These are phyloP conservation scores for Cheilinus undulatus DNA, from an alignment of 2,113 vertebrate species.

Conservation along the genomic window DNA sequence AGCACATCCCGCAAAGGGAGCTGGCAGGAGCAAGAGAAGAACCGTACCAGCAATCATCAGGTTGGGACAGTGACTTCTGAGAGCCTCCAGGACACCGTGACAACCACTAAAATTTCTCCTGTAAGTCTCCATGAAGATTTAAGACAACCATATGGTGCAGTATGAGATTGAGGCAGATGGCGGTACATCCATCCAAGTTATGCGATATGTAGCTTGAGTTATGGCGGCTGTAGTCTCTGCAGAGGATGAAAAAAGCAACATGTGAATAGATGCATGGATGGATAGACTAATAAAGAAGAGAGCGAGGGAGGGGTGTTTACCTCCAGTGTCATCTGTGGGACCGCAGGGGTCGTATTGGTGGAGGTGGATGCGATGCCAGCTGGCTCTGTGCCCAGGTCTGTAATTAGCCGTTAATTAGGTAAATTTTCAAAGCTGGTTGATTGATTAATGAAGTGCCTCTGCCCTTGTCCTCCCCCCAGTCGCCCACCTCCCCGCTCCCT, in stretches of 20 bases:
- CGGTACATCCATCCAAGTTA: not conserved
- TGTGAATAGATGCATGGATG: conserved; percentile 26
- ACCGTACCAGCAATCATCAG: conserved; percentile 5
- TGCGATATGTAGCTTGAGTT: not conserved
- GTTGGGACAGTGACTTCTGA: conserved; percentile 36
- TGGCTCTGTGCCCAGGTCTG: conserved; percentile 74
- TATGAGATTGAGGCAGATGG: conserved; percentile 24
- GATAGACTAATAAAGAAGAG: conserved; percentile 50
- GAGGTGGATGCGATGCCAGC: conserved; percentile 63
- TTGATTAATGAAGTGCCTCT: conserved; percentile 83
- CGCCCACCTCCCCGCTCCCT: conserved; percentile 11
- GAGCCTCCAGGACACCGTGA: conserved; percentile 47
- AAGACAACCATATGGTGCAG: conserved; percentile 6
- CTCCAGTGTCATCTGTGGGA: conserved; percentile 68
- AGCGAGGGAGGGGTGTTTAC: conserved; percentile 71
- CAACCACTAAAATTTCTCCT: conserved; percentile 53
- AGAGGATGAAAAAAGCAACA: conserved; percentile 20
- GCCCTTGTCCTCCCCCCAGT: conserved; percentile 64
- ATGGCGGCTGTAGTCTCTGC: conserved; percentile 28
- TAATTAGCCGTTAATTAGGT: conserved; percentile 82
- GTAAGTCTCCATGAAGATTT: conserved; percentile 56
- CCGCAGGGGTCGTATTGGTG: conserved; percentile 63
- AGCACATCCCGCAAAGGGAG: conserved; percentile 57
- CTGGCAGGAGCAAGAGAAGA: conserved; percentile 44
- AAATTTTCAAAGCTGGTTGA: conserved; percentile 81